A percentile compares a stretch with the other conserved stretches of the same genome.
Evolutionary conservation across 2,113 vertebrate genomes (phyloP).

Genomic region (Gobiocypris rarus): DNA sequence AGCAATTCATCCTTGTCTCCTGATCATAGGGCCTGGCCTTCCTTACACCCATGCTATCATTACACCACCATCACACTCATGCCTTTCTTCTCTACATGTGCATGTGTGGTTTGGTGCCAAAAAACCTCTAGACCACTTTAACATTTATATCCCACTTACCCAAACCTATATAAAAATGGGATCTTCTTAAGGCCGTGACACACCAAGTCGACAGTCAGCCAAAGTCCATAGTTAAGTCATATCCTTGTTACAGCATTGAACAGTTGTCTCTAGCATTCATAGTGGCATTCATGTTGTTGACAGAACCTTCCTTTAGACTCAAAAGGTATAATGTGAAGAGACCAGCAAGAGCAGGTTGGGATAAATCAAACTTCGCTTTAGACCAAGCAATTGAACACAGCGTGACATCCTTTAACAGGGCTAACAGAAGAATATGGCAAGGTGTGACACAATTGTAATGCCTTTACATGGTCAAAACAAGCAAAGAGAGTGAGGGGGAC

Average conservation of each 20-base stretch:
- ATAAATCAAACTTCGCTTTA: not conserved
- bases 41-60: slow-evolving; percentile 16
- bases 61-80: not conserved
- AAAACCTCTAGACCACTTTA: not conserved
- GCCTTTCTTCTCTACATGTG: not conserved
- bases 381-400: not conserved
- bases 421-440: not conserved
- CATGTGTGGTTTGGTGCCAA: not conserved
- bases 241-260: not conserved
- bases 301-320: not conserved
- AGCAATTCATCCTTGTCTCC: not conserved
- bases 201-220: too few relatives aligned
- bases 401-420: not conserved
- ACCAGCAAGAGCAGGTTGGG: not conserved
- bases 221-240: not conserved
- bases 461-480: slow-evolving; percentile 22
- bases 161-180: not conserved
- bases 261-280: not conserved
- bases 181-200: too few relatives aligned
- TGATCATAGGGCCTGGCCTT: not conserved
- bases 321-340: not conserved
- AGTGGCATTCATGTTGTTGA: not conserved
- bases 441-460: not conserved
- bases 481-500: not conserved
- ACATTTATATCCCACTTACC: not conserved